phyloP scores from a whole-genome alignment of 2,797 vertebrate genomes.

The Bovichtus variegatus region DNA sequence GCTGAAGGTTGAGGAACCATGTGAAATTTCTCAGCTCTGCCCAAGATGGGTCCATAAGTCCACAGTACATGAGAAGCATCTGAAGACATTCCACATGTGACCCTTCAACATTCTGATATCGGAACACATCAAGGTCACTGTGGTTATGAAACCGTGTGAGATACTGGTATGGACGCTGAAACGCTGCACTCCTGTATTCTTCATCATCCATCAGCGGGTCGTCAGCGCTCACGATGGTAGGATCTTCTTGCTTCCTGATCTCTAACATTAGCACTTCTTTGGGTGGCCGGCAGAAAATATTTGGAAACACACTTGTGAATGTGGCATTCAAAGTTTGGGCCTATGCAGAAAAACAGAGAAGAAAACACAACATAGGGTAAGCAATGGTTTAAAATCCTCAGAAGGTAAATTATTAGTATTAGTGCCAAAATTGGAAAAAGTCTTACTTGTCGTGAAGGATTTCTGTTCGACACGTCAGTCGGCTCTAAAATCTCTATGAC shows the following conservation, averaged over 20 bases:
- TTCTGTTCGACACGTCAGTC: slow-evolving; percentile 61
- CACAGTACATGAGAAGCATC: slow-evolving; percentile 92
- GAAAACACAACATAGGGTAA: not conserved
- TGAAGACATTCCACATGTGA: slow-evolving; percentile 90
- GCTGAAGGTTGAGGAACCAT: slow-evolving; percentile 92
- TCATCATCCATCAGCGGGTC: slow-evolving; percentile 90
- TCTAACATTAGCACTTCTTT: slow-evolving; percentile 90
- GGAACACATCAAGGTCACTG: slow-evolving; percentile 86
- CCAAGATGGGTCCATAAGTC: slow-evolving; percentile 93
- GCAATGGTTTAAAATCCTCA: not conserved
- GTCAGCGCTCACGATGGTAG: not conserved
- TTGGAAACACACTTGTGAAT: slow-evolving; percentile 92
- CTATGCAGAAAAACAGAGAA: slow-evolving; percentile 69
- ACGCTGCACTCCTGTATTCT: slow-evolving; percentile 90
- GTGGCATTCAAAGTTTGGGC: slow-evolving; percentile 57
- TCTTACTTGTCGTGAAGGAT: slow-evolving; percentile 74
- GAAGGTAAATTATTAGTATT: not conserved
- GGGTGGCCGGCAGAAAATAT: slow-evolving; percentile 90
- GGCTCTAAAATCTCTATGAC: slow-evolving; percentile 90
- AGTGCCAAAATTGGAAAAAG: not conserved
- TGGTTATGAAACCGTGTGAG: slow-evolving; percentile 86
- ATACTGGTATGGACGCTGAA: slow-evolving; percentile 96
- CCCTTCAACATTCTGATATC: slow-evolving; percentile 86
- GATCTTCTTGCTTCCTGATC: slow-evolving; percentile 70
- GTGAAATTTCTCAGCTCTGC: slow-evolving; percentile 93